A percentile compares a stretch with the other conserved stretches of the same genome.
phyloP scores from a whole-genome alignment of 2,797 vertebrate species.

The Smutsia gigantea region DNA sequence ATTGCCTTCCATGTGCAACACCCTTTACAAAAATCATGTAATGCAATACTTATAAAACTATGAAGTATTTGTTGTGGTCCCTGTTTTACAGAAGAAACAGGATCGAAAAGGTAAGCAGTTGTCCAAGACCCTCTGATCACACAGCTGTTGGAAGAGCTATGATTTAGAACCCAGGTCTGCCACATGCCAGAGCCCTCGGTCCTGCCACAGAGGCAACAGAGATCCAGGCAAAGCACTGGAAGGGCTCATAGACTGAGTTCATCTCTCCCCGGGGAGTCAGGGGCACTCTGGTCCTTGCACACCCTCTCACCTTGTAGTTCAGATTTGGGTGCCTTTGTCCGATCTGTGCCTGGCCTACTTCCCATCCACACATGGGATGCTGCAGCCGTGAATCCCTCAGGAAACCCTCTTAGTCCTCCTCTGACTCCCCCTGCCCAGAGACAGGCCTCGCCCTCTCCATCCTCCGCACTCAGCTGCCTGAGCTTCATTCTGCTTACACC shows the following conservation, averaged over 20 bases:
- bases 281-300: not conserved
- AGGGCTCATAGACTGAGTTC: not conserved
- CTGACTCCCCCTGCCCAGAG: no score
- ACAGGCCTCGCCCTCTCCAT: not conserved
- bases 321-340: not conserved
- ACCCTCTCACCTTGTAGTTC: rapidly evolving
- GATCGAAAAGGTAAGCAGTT: not conserved
- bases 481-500: not conserved
- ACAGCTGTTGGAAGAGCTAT: rapidly evolving
- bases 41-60: not conserved
- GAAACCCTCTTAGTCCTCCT: not conserved
- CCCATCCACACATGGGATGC: not conserved
- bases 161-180: not conserved
- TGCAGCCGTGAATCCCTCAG: not conserved
- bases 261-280: not conserved
- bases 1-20: not conserved
- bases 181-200: not conserved
- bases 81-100: not conserved
- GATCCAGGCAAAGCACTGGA: rapidly evolving
- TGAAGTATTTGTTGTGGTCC: not conserved
- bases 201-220: not conserved
- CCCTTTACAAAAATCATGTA: not conserved
- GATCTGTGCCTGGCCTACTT: no score
- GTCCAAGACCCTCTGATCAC: not conserved
- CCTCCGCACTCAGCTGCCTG: no score